Conservation (phyloP, 2,113 vertebrate species). For the Coptodon bakossiorum region DNA sequence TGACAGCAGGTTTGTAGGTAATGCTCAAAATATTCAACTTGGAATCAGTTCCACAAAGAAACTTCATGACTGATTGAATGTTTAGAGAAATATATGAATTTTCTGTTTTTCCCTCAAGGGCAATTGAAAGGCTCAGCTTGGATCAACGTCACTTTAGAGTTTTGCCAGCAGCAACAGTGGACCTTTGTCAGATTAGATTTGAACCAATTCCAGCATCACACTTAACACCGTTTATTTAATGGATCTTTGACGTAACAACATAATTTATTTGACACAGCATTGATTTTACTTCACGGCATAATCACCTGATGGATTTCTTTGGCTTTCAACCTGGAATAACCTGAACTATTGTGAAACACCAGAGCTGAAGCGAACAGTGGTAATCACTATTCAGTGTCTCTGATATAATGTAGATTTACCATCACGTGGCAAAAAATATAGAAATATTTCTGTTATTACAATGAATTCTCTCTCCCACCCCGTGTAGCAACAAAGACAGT, state of each 20-base stretch:
- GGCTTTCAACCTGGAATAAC: background rate
- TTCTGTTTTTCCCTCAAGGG: slow-evolving; percentile 1
- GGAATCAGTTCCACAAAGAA: background rate
- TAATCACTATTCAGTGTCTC: background rate
- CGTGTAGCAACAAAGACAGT: background rate
- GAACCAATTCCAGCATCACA: slow-evolving; percentile 30
- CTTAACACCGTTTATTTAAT: slow-evolving; percentile 32
- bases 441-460: background rate
- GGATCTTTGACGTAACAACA: slow-evolving; percentile 31
- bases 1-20: background rate
- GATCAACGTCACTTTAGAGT: slow-evolving; percentile 8
- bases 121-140: slow-evolving; percentile 5
- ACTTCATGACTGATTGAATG: background rate
- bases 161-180: background rate
- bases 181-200: slow-evolving; percentile 52
- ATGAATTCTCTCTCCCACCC: slow-evolving; percentile 1
- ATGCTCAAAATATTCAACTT: background rate
- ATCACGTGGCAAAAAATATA: background rate
- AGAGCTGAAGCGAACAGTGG: background rate
- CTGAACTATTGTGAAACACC: background rate
- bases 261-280: slow-evolving; percentile 51
- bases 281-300: slow-evolving; percentile 49
- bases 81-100: background rate
- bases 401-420: background rate
- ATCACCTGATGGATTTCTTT: slow-evolving; percentile 49